Evolutionary conservation across 2,113 vertebrate genomes (phyloP), one percentile per base, ranked within the genome.

Genomic region (Monarcha castaneiventris): DNA sequence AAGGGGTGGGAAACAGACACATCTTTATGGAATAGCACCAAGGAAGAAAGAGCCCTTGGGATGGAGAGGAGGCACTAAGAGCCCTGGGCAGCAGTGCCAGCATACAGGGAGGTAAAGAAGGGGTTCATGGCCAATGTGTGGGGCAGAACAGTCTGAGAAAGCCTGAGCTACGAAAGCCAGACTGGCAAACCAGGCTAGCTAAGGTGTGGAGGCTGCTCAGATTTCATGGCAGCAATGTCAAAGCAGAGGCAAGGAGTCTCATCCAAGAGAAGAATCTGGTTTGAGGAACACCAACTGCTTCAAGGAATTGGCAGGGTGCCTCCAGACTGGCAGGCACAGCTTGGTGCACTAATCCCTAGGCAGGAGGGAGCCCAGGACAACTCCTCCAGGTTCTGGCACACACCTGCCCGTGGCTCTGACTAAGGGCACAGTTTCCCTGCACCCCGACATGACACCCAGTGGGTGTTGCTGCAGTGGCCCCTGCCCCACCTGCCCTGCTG

Each of bases 211-310:
- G 49, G 52, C 66, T 68, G 72, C 76, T 72, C 25, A 75, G 41
- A 80, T 71, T 71, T 81, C 84, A 89, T 37, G 26, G 54, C 74
- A 93, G 56, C 3, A 0, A 56, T 72, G 69, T 37, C 66, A 81
- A 90, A 90, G 69, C 84, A 93, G 68, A 71, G 43, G 68, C 16
- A 77, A 74, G 49, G 56, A 87, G 25, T 56, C 49, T 72, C 44
- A 78, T n/a, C 73, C 48, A 63, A 82, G 61, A 61, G 73, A 87
- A 64, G 56, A 68, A 83, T 39, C 52, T 67, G 49, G 41, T 74
- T 49, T 94, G 74, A 91, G 69, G 77, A 93, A 82, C 73, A 92
- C 29, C 61, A 91, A 4, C 52, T 75, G 84, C 91, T 92, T 59
- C 83, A 93, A 90, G 72, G 73, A 84, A 62, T 3, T 93, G 84